phyloP scores from a whole-genome alignment of 2,888 invertebrate genomes.

The Phengaris arion region DNA sequence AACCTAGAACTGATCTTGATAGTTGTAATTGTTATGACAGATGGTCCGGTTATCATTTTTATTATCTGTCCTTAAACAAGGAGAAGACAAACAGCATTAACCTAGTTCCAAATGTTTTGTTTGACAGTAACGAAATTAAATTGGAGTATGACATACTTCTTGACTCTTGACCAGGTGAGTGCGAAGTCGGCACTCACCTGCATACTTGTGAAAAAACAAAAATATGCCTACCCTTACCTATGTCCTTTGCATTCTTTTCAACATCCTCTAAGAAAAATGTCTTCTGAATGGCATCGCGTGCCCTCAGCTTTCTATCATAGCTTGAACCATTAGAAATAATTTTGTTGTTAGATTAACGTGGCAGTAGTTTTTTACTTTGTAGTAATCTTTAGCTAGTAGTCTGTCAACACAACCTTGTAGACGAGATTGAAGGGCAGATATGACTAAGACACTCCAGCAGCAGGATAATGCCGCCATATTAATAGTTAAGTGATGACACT shows the following conservation, averaged over 20 bases:
- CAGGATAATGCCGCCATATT: slow-evolving; percentile 15
- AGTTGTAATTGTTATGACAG: background rate
- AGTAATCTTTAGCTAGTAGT: background rate
- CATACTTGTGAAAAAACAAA: no score
- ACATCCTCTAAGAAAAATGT: no score
- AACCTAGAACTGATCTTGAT: slow-evolving; percentile 3
- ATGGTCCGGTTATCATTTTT: slow-evolving; percentile 18
- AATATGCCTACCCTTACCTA: no score
- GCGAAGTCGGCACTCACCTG: no score
- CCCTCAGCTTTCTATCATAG: no score
- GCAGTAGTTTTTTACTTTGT: no score
- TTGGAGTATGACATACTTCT: background rate
- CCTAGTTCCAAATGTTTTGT: slow-evolving; percentile 29
- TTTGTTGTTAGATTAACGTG: no score
- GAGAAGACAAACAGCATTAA: slow-evolving; percentile 28
- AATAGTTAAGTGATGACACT: slow-evolving; percentile 22
- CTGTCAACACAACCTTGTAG: slow-evolving; percentile 8
- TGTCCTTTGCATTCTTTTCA: no score
- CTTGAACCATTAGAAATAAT: no score
- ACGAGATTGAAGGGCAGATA: slow-evolving; percentile 13
- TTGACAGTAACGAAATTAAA: background rate
- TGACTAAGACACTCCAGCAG: slow-evolving; percentile 14
- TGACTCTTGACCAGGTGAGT: no score
- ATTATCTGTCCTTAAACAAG: slow-evolving; percentile 29
- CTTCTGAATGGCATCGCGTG: no score